These are phyloP conservation scores for Epizoanthus rinbou DNA, from an alignment of 92 coral and sea anemone genomes.

Conservation along the genomic window DNA sequence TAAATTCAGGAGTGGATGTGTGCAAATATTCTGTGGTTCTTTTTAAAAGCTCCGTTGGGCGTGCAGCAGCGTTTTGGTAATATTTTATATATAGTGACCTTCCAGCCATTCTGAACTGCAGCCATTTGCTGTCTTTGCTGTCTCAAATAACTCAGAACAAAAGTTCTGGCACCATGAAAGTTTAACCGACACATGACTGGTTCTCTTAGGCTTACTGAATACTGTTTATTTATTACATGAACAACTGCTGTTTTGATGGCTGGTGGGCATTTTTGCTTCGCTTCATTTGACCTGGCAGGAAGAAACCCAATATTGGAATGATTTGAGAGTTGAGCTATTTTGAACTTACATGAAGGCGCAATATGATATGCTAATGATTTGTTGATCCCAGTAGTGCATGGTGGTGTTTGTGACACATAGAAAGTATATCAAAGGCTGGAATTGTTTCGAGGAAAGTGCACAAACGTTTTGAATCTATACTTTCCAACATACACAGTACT, in stretches of 20 bases:
- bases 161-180: background rate
- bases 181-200: background rate
- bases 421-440: background rate
- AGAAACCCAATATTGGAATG: conserved; percentile 4
- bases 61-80: too few relatives aligned
- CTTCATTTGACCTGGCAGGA: background rate
- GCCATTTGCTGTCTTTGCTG: background rate
- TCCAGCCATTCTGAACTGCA: too few relatives aligned
- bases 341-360: background rate
- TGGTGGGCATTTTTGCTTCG: background rate
- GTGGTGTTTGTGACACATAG: background rate
- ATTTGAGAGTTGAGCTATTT: background rate
- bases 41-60: too few relatives aligned
- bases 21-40: too few relatives aligned
- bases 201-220: background rate
- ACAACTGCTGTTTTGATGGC: background rate
- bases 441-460: background rate
- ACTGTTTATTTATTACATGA: background rate
- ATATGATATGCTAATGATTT: conserved; percentile 4
- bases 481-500: too few relatives aligned
- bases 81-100: too few relatives aligned
- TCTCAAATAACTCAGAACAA: background rate
- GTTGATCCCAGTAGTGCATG: background rate
- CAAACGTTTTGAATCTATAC: too few relatives aligned
- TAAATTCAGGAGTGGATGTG: too few relatives aligned